phyloP scores from a whole-genome alignment of 2,888 invertebrate genomes.

The Himalopsyche japonica region DNA sequence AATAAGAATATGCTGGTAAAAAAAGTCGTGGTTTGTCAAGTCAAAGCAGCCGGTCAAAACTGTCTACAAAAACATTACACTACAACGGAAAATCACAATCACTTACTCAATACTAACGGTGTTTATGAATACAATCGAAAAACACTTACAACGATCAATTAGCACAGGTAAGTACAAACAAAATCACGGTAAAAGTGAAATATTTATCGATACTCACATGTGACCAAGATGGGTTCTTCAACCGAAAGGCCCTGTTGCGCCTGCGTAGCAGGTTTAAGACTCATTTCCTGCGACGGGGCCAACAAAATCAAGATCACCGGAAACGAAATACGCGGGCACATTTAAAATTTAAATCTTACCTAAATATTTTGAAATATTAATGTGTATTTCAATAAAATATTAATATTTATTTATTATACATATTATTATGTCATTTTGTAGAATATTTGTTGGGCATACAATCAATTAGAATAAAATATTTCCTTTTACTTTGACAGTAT shows the following conservation, averaged over 20 bases:
- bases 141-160: constrained; percentile 59
- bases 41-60: constrained; percentile 50
- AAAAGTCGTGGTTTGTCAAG: constrained; percentile 34
- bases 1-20: neutral
- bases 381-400: neutral
- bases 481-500: neutral
- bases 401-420: neutral
- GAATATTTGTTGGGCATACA: neutral
- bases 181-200: constrained; percentile 59
- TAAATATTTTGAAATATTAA: neutral
- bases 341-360: neutral
- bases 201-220: constrained; percentile 80
- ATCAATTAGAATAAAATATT: neutral
- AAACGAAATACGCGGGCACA: constrained; percentile 10
- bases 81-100: constrained; percentile 41
- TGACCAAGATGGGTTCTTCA: constrained; percentile 87
- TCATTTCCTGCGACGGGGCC: constrained; percentile 62
- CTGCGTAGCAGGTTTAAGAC: constrained; percentile 68
- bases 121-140: constrained; percentile 48
- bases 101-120: constrained; percentile 2
- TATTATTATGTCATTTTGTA: neutral
- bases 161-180: constrained; percentile 52
- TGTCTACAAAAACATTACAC: constrained; percentile 56
- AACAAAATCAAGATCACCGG: constrained; percentile 50
- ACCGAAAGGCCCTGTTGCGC: constrained; percentile 77